Evolutionary conservation across 2,113 vertebrate genomes (phyloP), one percentile per base, ranked within the genome.

Genomic region (Patagioenas fasciata): DNA sequence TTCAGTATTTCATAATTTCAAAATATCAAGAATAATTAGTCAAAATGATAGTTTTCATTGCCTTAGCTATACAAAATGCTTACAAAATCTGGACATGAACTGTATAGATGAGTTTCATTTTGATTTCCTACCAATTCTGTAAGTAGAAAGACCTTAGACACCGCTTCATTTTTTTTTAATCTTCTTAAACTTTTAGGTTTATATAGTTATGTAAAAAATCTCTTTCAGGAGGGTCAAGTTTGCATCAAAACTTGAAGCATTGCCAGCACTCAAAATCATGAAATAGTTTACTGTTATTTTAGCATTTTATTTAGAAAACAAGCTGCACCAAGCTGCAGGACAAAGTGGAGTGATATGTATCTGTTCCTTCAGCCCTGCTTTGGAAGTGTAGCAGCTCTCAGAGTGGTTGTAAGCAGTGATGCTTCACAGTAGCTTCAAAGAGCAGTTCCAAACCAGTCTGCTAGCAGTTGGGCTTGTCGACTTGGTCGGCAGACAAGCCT

Each of bases 291-390:
- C 1, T 17, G 12, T 5, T 77, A 6, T 47, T 25, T 4, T 0
- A 58, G 15, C 6, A 7, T 26, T 91, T 77, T 83, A 16, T 80
- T 47, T 23, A 51, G 36, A n/a, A 57, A 60, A 15, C 2, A 38
- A 32, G 17, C 13, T 38, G 15, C 40, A 21, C 0, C 0, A 10
- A 71, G n/a, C 64, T 88, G 62, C 31, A 29, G 36, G 64, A 40
- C n/a, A 38, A 53, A 20, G 7, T 0, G 0, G 21, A 36, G 38
- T 2, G 25, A 9, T 17, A 6, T 0, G 1, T 24, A 19, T 8
- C 20, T 32, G 24, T 4, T 36, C 4, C 2, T 32, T 38, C 65
- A 53, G 6, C 5, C 21, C 17, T 13, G 10, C 20, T 42, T 36
- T 80, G 60, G 24, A 74, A 60, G 8, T 1, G 10, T 29, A 69